Conservation (phyloP, 2,113 vertebrate species). For the Limnothrissa miodon region DNA sequence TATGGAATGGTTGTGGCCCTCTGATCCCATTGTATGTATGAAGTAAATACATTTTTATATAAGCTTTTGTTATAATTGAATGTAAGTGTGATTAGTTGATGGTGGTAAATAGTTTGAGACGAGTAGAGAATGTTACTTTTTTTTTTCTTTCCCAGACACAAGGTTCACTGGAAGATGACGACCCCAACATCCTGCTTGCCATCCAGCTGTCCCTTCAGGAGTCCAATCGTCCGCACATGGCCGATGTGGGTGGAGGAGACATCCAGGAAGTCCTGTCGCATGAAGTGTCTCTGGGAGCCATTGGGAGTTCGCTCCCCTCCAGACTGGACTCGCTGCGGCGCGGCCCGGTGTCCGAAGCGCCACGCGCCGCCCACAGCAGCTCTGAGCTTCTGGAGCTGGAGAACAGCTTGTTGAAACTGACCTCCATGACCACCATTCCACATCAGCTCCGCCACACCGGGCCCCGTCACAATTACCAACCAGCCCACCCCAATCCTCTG, state of each 20-base stretch:
- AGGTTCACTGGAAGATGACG: constrained; percentile 94
- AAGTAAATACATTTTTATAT: neutral
- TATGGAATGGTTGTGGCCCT: neutral
- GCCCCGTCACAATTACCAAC: constrained; percentile 61
- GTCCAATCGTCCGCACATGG: constrained; percentile 72
- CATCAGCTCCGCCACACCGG: constrained; percentile 46
- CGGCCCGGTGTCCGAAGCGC: constrained; percentile 69
- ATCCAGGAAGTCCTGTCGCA: constrained; percentile 79
- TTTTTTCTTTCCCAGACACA: constrained; percentile 71
- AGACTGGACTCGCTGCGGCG: constrained; percentile 79
- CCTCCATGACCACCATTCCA: constrained; percentile 73
- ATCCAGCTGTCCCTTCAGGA: constrained; percentile 98
- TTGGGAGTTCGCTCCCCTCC: constrained; percentile 93
- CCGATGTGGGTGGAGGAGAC: constrained; percentile 38
- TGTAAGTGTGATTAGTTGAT: neutral
- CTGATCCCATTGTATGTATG: neutral
- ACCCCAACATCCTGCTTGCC: constrained; percentile 94
- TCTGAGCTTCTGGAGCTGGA: constrained; percentile 91
- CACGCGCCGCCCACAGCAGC: constrained; percentile 85
- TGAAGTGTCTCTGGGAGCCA: constrained; percentile 87
- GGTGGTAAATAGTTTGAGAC: neutral
- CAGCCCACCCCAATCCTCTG: constrained; percentile 70
- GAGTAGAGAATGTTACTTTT: neutral
- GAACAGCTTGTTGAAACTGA: constrained; percentile 83
- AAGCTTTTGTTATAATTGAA: neutral